Conservation (phyloP, 37 sponge, comb jelly and placozoan genomes). For the Bolinopsis microptera region DNA sequence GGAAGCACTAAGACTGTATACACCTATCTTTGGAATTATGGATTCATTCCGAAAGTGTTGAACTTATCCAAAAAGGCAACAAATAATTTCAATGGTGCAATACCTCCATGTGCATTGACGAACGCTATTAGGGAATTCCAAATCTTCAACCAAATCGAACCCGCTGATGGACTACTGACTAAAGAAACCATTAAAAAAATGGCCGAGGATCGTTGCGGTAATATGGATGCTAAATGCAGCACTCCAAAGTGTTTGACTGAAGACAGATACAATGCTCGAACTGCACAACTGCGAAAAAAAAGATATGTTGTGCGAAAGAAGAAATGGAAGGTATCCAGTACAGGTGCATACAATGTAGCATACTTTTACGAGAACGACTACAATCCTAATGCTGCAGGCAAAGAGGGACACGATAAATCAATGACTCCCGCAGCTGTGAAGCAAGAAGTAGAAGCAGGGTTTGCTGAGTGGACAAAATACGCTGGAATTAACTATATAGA, state of each 20-base stretch:
- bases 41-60: conserved; percentile 44
- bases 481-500: not conserved
- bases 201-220: conserved; percentile 48
- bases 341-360: not conserved
- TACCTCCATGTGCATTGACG: conserved; percentile 27
- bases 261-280: not conserved
- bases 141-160: not conserved
- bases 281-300: not conserved
- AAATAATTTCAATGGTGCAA: not conserved
- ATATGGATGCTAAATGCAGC: not conserved
- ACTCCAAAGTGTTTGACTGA: conserved; percentile 10
- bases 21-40: conserved; percentile 43
- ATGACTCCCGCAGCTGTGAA: not conserved
- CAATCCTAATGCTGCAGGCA: not conserved
- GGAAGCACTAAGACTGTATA: not conserved
- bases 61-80: not conserved
- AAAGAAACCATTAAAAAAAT: not conserved
- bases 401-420: not conserved
- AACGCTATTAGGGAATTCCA: conserved; percentile 48
- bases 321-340: not conserved
- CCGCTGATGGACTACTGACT: not conserved
- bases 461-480: conserved; percentile 35
- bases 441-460: not conserved
- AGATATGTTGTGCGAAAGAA: not conserved
- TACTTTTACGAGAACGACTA: not conserved